These are phyloP conservation scores for Echinarachnius parma DNA, from an alignment of 53 echinoderm and acorn worm genomes.

Conservation along the genomic window DNA sequence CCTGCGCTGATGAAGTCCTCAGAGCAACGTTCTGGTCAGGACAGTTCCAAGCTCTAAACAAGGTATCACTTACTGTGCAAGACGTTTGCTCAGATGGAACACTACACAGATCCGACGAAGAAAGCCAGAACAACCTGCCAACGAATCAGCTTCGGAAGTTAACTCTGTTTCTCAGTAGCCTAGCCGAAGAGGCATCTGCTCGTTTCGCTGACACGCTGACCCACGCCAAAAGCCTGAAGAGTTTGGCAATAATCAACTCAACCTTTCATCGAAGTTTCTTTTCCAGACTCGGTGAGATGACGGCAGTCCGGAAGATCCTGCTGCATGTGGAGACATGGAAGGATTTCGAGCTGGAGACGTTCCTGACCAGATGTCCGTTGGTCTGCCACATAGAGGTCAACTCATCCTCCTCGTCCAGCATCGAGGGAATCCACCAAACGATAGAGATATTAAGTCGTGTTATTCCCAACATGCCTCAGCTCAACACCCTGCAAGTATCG, in stretches of 20 bases:
- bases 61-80: constrained; percentile 4
- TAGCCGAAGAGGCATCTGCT: background rate
- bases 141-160: background rate
- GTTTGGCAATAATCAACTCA: constrained; percentile 5
- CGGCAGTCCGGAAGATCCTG: constrained; percentile 7
- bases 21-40: constrained; percentile 16
- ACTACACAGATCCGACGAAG: background rate
- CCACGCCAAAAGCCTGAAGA: background rate
- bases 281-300: constrained; percentile 6
- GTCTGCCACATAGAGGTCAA: constrained; percentile 15
- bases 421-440: constrained; percentile 5
- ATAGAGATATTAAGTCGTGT: background rate
- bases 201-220: constrained; percentile 17
- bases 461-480: background rate
- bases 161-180: background rate
- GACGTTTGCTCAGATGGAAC: constrained; percentile 2
- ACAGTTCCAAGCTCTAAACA: constrained; percentile 8
- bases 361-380: constrained; percentile 19
- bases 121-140: background rate
- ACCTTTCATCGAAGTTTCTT: constrained; percentile 22
- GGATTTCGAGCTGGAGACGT: constrained; percentile 9
- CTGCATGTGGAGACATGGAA: constrained; percentile 7
- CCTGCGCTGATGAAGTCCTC: constrained; percentile 3
- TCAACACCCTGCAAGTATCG: constrained; percentile 16
- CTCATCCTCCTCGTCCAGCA: background rate